Base-by-base conservation (phyloP, 2,113 vertebrate genomes). In the Megaptera novaeangliae region DNA sequence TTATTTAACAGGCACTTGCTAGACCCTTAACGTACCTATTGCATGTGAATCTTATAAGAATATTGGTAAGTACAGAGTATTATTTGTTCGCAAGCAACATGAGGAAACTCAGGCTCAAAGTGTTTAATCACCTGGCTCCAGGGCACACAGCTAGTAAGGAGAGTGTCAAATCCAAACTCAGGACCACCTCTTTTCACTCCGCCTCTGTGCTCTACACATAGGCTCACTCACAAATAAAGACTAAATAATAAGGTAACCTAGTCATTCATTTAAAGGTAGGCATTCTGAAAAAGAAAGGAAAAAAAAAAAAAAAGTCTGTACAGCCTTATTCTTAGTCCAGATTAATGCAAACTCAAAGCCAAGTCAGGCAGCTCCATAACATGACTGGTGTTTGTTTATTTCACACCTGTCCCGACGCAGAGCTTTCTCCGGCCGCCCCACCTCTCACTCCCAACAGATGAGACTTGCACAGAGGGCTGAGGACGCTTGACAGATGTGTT, bases 401-500 rank as follows among this genome's bases (percentile, higher is more conserved):
- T 52, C 66, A 66, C n/a, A 18, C 66, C n/a, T n/a, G 25, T 23
- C 68, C 52, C 0, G 0, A 14, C 0, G 39, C 61, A 71, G 0
- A 68, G 82, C 31, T 18, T 14, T 17, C 34, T 25, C 46, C 0
- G 1, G 18, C n/a, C 5, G 0, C 20, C 20, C 3, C 4, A 8
- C 29, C 59, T 41, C 61, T 1, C 3, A 3, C 14, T 14, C 64
- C 46, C 10, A 31, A 4, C 21, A 82, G 52, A 66, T 2, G 17
- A 64, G 29, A 25, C 10, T 8, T 1, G 0, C 29, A 11, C 0
- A 23, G 25, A 41, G 34, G 0, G 18, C 23, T 2, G 77, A 82
- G 59, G 91, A n/a, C 3, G 0, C 15, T 2, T 72, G 91, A 91
- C 80, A 61, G 83, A 74, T 71, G 39, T 55, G 86, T 12, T 80